phyloP scores from a whole-genome alignment of 2,113 vertebrate species.

The Vombatus ursinus region DNA sequence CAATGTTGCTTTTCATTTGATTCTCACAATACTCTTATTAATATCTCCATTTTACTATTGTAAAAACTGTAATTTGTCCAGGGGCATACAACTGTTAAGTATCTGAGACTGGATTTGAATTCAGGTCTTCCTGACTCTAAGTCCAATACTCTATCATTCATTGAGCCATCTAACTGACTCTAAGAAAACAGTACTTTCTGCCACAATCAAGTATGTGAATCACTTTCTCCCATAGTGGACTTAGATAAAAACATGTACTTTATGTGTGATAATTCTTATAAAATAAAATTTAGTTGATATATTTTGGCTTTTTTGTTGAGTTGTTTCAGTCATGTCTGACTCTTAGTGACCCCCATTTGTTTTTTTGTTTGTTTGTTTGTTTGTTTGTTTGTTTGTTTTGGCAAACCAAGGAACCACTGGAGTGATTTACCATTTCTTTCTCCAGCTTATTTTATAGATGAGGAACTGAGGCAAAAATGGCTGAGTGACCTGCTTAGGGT shows the following conservation, averaged over 20 bases:
- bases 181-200: background rate
- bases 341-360: too few relatives aligned
- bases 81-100: background rate
- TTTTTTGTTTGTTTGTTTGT: too few relatives aligned
- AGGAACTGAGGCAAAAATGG: slow-evolving; percentile 7
- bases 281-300: background rate
- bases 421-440: too few relatives aligned
- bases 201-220: background rate
- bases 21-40: too few relatives aligned
- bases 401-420: too few relatives aligned
- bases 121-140: background rate
- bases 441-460: too few relatives aligned
- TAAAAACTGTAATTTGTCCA: background rate
- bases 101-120: background rate
- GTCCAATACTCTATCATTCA: background rate
- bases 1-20: background rate
- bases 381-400: too few relatives aligned
- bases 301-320: background rate
- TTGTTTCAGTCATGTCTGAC: too few relatives aligned
- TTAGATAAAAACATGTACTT: background rate
- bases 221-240: background rate
- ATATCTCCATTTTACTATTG: background rate
- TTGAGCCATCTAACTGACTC: background rate
- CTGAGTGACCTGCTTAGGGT: slow-evolving; percentile 10
- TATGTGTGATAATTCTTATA: background rate